Evolutionary conservation across 2,113 vertebrate genomes (phyloP).

Genomic region (Carettochelys insculpta): DNA sequence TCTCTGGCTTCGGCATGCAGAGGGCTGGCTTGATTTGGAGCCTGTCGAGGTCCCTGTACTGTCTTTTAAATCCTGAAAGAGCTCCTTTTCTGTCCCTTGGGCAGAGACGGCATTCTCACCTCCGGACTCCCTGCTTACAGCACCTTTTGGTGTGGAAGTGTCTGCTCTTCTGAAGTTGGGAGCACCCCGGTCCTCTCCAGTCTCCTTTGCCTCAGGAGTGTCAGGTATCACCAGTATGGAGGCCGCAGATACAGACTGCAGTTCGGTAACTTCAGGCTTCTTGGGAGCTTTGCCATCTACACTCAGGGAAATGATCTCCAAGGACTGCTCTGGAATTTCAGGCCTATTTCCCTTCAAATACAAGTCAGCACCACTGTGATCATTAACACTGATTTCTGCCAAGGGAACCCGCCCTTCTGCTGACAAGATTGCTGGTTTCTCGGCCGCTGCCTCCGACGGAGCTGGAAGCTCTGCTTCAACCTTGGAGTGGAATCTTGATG

Average conservation of each 20-base stretch:
- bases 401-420: accelerated
- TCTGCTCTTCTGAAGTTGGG: conserved; percentile 25
- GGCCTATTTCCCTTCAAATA: neutral
- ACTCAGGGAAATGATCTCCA: accelerated
- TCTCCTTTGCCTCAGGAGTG: neutral
- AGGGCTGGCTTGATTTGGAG: accelerated
- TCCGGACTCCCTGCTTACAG: accelerated
- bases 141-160: neutral
- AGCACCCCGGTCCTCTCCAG: neutral
- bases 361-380: neutral
- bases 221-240: neutral
- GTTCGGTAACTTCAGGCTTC: accelerated
- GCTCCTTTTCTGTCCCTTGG: neutral
- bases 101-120: accelerated
- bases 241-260: neutral
- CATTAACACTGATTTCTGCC: accelerated
- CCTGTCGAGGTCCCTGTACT: accelerated
- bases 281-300: neutral
- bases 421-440: neutral
- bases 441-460: neutral
- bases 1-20: conserved; percentile 12
- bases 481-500: accelerated
- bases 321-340: accelerated
- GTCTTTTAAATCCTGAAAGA: conserved; percentile 16
- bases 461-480: accelerated